Evolutionary conservation across 1,140 invertebrate genomes (phyloP).

Genomic region (Cotesia vestalis): DNA sequence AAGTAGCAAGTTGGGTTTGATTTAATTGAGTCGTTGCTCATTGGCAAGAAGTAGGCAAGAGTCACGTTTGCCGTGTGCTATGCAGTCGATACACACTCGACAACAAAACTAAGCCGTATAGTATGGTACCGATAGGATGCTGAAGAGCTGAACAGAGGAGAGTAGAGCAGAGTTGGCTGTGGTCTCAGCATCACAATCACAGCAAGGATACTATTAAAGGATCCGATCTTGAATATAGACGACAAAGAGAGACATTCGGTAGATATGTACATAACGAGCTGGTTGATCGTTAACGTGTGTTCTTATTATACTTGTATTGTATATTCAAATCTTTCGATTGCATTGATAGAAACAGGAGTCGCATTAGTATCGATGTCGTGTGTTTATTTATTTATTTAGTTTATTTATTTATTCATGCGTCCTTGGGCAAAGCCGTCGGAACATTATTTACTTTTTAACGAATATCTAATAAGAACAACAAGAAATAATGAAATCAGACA

Average conservation of each 20-base stretch:
- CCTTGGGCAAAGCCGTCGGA: not conserved
- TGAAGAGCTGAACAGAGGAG: no score
- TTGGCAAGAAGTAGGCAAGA: conserved; percentile 35
- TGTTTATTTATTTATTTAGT: no score
- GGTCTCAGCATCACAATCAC: not conserved
- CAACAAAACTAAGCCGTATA: not conserved
- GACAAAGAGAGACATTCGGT: conserved; percentile 18
- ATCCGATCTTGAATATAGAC: not conserved
- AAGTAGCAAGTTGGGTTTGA: conserved; percentile 27
- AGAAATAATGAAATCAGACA: conserved; percentile 11
- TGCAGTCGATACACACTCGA: conserved; percentile 28
- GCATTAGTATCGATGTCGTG: conserved; percentile 22
- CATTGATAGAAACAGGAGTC: conserved; percentile 19
- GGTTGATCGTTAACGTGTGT: conserved; percentile 35
- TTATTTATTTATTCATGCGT: conserved; percentile 12
- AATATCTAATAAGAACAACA: no score
- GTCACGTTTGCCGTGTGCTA: conserved; percentile 37
- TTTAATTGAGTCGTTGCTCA: conserved; percentile 42
- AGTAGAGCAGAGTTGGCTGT: no score
- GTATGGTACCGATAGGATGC: no score
- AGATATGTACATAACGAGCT: conserved; percentile 34
- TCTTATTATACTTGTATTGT: conserved; percentile 14
- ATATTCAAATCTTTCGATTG: conserved; percentile 5
- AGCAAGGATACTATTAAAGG: not conserved
- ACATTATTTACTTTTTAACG: conserved; percentile 1